A percentile compares a stretch with the other conserved stretches of the same genome.
Conservation (phyloP, 2,113 vertebrate genomes). For the Piliocolobus tephrosceles region DNA sequence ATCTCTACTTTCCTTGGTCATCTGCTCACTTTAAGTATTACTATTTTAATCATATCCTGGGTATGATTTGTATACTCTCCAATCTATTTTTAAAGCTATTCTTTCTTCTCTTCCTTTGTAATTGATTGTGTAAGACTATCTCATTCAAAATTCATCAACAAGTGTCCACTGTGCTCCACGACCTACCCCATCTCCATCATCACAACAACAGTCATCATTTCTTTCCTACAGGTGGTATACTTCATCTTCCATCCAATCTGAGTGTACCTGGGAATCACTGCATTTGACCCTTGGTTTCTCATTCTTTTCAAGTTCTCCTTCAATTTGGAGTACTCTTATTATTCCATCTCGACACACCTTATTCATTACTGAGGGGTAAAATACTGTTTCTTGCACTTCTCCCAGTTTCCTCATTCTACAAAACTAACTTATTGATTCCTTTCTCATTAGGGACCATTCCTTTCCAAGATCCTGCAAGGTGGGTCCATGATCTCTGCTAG, state of each 20-base stretch:
- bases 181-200: rapidly evolving
- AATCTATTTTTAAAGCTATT: neutral
- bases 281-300: rapidly evolving
- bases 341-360: too few species aligned
- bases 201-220: too few species aligned
- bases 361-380: rapidly evolving
- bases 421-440: neutral
- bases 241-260: rapidly evolving
- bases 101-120: neutral
- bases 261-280: rapidly evolving
- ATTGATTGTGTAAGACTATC: neutral
- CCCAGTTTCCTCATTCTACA: neutral
- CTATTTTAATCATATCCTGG: neutral
- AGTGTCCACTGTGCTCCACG: rapidly evolving
- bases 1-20: neutral
- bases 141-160: rapidly evolving
- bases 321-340: rapidly evolving
- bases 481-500: too few species aligned
- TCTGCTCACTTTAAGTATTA: neutral
- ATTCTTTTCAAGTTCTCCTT: rapidly evolving
- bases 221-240: rapidly evolving
- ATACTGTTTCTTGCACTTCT: rapidly evolving
- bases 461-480: too few species aligned
- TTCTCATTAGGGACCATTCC: rapidly evolving
- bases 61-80: neutral